Base-by-base conservation (phyloP, 2,113 vertebrate genomes). In the Epinephelus moara region DNA sequence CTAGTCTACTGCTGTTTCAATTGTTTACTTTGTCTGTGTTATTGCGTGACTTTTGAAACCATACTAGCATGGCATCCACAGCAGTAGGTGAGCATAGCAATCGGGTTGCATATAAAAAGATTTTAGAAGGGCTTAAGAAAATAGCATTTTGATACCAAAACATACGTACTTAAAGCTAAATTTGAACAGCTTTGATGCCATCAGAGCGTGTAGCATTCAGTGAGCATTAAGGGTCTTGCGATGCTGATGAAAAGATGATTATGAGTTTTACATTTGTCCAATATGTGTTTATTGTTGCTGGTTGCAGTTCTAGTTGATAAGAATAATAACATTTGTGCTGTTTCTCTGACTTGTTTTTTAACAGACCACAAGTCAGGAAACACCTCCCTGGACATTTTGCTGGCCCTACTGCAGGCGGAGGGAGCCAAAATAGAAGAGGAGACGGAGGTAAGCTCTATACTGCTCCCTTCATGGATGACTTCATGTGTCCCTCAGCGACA, bases 361-460 rank as follows among this genome's bases (percentile, higher is more conserved):
- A 42, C 95, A 99, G 98, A 99, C 85, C 95, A 97, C 76, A 96
- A 95, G 84, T 97, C 97, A 33, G 97, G 95, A 63, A 96, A 92
- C 4, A 95, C 96, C 21, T 98, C 98, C 1, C 86, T 99, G 95
- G 98, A 99, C 93, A 98, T 95, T 1, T 88, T 99, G 74, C 90
- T 99, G 23, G 98, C 98, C 0, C 94, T 99, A 42, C 97, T 99
- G 69, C 98, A 99, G 92, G 90, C 98, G 0, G 98, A 99, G 89
- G 98, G 98, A 85, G 98, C 98, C 2, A 99, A 99, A 92, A 98
- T 99, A 21, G 98, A 99, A 85, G 98, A 99, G 62, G 98, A 99
- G 92, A 99, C 98, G 0, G 98, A 99, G 97, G 98, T 99, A 94
- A 93, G 84, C 52, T 13, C 60, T 76, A 40, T 55, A 6, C 18